Conservation (phyloP, 2,888 invertebrate genomes). For the Sericinus montela region DNA sequence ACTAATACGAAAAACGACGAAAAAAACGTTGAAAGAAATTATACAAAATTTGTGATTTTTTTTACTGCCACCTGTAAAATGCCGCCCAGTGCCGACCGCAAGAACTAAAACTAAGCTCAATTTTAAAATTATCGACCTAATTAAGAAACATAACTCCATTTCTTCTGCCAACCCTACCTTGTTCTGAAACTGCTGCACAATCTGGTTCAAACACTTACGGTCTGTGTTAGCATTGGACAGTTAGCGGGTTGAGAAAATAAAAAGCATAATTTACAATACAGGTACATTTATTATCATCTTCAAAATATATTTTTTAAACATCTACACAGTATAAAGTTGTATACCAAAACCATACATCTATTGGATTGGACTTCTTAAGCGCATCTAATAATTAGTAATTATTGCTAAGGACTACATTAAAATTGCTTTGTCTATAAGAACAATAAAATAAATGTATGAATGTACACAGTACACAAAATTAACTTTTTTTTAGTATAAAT, state of each 20-base stretch:
- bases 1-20: no score
- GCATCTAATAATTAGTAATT: neutral
- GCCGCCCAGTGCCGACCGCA: no score
- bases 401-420: neutral
- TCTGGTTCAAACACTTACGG: no score
- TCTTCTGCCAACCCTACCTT: no score
- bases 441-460: slow-evolving; percentile 19
- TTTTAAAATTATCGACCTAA: no score
- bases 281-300: slow-evolving; percentile 32
- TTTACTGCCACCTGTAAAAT: no score
- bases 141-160: no score
- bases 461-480: slow-evolving; percentile 53
- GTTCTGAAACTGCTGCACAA: no score
- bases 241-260: slow-evolving; percentile 15
- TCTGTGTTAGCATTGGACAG: no score
- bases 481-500: slow-evolving; percentile 13
- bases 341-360: slow-evolving; percentile 7
- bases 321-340: slow-evolving; percentile 5
- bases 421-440: neutral
- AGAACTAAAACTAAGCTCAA: no score
- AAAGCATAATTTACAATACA: slow-evolving; percentile 26
- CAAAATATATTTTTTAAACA: slow-evolving; percentile 26
- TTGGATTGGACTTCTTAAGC: slow-evolving; percentile 1
- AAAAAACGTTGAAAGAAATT: no score
- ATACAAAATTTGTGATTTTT: no score